phyloP scores from a whole-genome alignment of 2,888 invertebrate genomes.

The Allophyes oxyacanthae region DNA sequence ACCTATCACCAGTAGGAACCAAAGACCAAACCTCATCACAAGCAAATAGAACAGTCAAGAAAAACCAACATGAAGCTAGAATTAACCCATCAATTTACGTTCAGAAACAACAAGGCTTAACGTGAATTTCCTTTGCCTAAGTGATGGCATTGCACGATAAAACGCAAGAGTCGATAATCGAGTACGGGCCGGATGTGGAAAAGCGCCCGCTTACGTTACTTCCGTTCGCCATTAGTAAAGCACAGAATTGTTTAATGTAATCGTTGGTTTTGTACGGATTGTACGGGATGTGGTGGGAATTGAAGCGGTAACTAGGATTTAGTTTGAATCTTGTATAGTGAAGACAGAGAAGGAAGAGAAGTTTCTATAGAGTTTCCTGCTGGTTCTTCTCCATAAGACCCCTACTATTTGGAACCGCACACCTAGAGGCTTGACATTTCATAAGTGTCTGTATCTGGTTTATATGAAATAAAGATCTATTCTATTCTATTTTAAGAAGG shows the following conservation, averaged over 20 bases:
- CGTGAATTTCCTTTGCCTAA: constrained; percentile 56
- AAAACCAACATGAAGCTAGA: constrained; percentile 37
- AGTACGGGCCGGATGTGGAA: constrained; percentile 60
- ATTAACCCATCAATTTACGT: constrained; percentile 54
- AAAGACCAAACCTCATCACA: constrained; percentile 31
- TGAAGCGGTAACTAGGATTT: constrained; percentile 14
- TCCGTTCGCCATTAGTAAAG: constrained; percentile 59
- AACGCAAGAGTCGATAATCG: constrained; percentile 50
- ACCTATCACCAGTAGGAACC: constrained; percentile 1
- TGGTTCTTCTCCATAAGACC: too few species aligned
- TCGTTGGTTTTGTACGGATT: constrained; percentile 37
- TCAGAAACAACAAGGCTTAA: constrained; percentile 38
- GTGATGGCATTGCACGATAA: constrained; percentile 53
- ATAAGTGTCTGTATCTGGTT: too few species aligned
- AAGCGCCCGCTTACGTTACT: constrained; percentile 62
- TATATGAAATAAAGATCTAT: too few species aligned
- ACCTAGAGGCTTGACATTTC: too few species aligned
- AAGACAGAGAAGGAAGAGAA: not conserved
- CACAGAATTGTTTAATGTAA: constrained; percentile 48
- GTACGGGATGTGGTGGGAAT: constrained; percentile 21
- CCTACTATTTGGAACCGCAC: too few species aligned
- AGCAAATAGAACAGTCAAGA: constrained; percentile 13
- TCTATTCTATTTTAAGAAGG: too few species aligned
- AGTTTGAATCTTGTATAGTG: not conserved
- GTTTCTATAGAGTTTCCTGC: too few species aligned